Base-by-base conservation (phyloP, 1,140 invertebrate genomes). In the Dryas iulia region DNA sequence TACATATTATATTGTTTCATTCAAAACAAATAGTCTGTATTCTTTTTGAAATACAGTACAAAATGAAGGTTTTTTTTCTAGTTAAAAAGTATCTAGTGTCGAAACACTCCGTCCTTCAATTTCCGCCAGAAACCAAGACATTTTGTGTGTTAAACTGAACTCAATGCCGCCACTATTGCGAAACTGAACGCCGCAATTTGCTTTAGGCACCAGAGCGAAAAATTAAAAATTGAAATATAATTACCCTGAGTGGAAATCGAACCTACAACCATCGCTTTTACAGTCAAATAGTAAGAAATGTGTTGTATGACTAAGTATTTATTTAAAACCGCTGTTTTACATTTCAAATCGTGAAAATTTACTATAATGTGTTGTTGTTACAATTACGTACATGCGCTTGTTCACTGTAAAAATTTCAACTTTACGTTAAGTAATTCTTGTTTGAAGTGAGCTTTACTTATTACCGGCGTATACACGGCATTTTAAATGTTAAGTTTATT, bases 331-430 rank as follows among this genome's bases (percentile, higher is more conserved):
- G 60, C 65, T 54, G 52, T 67, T 67, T 67, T 67, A 59, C 59
- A 67, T 67, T 66, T 60, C 33, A 52, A 67, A 67, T 60, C 52
- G 65, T 59, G 65, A 59, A 57, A 67, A 60, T 35, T 61, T 67
- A 67, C 35, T 61, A 67, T 67, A 67, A 67, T 56, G 58, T 67
- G 59, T 61, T n/a, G n/a, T 67, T 67, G 60, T 67, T 67, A 59
- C 66, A 61, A 67, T 67, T 67, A 60, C 66, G 30, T 61, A 60
- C 30, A 47, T 33, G 66, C 52, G 59, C 30, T 60, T 67, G 35
- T 18, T 56, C 12, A 67, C 3, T 14, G 58, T 54, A 47, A 47
- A 47, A 47, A 47, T 10, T n/a, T n/a, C 10, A 5, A n/a, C 7
- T 21, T 47, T 47, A 31, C 30, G 60, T 21, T 47, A 47, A 47